Evolutionary conservation across 1,140 invertebrate genomes (phyloP), one percentile per base, ranked within the genome.

Genomic region (Eriosoma lanigerum): DNA sequence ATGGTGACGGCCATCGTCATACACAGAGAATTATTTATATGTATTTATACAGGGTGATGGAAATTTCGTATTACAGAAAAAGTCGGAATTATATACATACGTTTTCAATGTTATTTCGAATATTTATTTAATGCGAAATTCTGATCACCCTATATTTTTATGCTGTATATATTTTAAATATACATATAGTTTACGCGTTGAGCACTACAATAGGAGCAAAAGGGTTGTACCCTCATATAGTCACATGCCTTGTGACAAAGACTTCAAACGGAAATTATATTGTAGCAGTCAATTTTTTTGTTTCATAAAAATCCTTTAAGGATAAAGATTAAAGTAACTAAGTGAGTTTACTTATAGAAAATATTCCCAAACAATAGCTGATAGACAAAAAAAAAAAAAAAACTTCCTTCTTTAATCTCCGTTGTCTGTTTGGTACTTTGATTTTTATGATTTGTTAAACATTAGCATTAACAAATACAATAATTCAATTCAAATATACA

Each of bases 21-120:
- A 76, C 56, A 78, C 38, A 78, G 54, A 75, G 50, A 75, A 75
- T 75, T 75, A 75, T 75, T 75, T 75, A 75, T 75, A 26, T 32
- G 17, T 32, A 48, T 54, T 19, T 48, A n/a, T n/a, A n/a, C n/a
- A n/a, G n/a, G n/a, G n/a, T 50, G 10, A 50, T 19, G 5, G 17
- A 6, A n/a, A 24, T 21, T 58, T 21, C 58, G 21, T 13, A 62
- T 62, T n/a, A n/a, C n/a, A n/a, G n/a, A n/a, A n/a, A n/a, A n/a
- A 29, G 29, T 26, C 26, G 12, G 54, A 9, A 24, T 56, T 68
- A 24, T 46, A 38, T 68, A 46, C 17, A 0, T 32, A 38, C n/a
- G n/a, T n/a, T n/a, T n/a, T n/a, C n/a, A n/a, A n/a, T n/a, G n/a
- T n/a, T 60, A 1, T 60, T 0, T 19, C 19, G 24, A 17, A 38